phyloP scores from a whole-genome alignment of 2,797 vertebrate genomes.

The Dryobates pubescens region DNA sequence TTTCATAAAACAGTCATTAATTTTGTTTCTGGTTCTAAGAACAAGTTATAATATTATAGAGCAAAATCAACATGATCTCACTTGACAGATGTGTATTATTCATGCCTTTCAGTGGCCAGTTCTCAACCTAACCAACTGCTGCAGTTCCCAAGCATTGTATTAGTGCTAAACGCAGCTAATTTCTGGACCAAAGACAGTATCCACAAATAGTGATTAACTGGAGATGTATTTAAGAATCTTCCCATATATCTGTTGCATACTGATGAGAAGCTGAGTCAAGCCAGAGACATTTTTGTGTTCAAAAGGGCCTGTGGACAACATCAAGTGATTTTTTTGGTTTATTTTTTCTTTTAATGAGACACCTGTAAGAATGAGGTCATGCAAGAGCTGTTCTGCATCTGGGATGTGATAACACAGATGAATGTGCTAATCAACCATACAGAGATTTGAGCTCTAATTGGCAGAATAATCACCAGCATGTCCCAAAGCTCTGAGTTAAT shows the following conservation, averaged over 20 bases:
- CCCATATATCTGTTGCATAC: not conserved
- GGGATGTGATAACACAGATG: not conserved
- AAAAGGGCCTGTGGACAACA: not conserved
- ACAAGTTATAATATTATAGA: not conserved
- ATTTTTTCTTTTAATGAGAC: not conserved
- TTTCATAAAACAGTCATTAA: not conserved
- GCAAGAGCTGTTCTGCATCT: not conserved
- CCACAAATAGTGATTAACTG: not conserved
- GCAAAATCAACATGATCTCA: not conserved
- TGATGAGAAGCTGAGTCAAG: not conserved
- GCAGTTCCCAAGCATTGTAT: not conserved
- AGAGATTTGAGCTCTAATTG: conserved; percentile 10
- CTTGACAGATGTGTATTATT: not conserved
- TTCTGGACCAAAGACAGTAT: conserved; percentile 10
- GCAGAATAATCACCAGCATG: not conserved
- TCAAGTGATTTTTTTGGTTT: no score
- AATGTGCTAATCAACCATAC: not conserved
- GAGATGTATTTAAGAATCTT: not conserved
- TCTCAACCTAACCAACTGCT: not conserved
- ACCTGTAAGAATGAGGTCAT: not conserved
- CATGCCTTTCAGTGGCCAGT: not conserved
- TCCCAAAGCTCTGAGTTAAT: not conserved
- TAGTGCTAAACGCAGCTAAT: not conserved
- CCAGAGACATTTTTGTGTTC: not conserved
- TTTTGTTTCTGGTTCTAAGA: not conserved